Conservation (phyloP, 2,797 vertebrate species). For the Meriones psammophilus region DNA sequence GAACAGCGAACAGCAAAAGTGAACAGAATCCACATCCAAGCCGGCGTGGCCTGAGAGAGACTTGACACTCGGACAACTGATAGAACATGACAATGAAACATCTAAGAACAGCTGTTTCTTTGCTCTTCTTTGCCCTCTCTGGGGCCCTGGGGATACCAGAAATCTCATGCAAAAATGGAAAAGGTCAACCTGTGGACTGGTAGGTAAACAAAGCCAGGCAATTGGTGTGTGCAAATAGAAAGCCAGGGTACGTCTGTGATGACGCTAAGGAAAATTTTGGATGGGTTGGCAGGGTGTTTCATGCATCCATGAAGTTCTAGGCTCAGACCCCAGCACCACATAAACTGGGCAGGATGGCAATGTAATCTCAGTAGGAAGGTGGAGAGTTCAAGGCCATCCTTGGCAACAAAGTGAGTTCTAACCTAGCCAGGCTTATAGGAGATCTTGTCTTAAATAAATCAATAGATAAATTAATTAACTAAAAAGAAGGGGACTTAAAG, state of each 20-base stretch:
- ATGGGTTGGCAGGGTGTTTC: neutral
- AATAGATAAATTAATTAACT: neutral
- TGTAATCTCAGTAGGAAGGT: neutral
- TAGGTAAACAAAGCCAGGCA: conserved; percentile 85
- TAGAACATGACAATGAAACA: conserved; percentile 80
- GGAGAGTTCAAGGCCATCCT: neutral
- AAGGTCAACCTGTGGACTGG: conserved; percentile 94
- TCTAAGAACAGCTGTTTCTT: conserved; percentile 12
- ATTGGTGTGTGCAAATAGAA: neutral
- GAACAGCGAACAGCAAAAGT: conserved; percentile 43
- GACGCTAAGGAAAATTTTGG: neutral
- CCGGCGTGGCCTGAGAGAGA: neutral
- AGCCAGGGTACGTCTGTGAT: neutral
- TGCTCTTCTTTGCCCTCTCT: conserved; percentile 75
- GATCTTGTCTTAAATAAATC: neutral
- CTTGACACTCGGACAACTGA: conserved; percentile 42
- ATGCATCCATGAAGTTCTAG: neutral
- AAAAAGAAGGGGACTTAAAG: neutral
- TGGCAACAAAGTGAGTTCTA: too few relatives aligned
- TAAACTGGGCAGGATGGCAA: neutral
- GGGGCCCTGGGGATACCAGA: conserved; percentile 72
- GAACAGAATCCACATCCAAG: conserved; percentile 7
- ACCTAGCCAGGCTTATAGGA: neutral
- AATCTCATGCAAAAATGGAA: conserved; percentile 94
- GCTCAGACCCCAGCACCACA: neutral